Base-by-base conservation (phyloP, 1,140 invertebrate species). In the Polypedilum vanderplanki region DNA sequence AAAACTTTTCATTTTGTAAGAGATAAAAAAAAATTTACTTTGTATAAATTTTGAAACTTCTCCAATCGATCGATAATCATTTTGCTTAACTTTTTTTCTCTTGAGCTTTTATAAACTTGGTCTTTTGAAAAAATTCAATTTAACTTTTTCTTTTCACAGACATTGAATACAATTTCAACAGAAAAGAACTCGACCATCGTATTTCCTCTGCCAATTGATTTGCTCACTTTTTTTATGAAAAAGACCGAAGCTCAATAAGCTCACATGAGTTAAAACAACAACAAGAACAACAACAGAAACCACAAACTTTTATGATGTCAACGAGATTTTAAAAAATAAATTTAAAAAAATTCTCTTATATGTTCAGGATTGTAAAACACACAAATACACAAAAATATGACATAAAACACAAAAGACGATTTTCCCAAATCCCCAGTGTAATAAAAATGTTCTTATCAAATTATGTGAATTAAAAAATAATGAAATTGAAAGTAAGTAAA, bases 121-220 rank as follows among this genome's bases (percentile, higher is more conserved):
- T 33, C 24, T 33, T 33, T 33, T 3, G 46, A 12, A 57, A 8
- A 57, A 57, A 57, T 57, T 57, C 46, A 57, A 73, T 40, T 22
- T 12, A 41, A 7, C 10, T 17, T 7, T 33, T 20, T 75, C 20
- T 41, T 80, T 81, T 73, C 80, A 22, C 90, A 98, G 85, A 96
- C 95, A 1, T 84, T 98, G 70, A 97, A 93, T 81, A 92, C 93
- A 0, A 97, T 98, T 80, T 94, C 95, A 41, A 92, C 95, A 0
- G 97, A 98, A 85, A 97, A 97, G 83, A 97, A 96, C 82, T 97
- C 96, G 0, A 98, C 95, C 12, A 98, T 98, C 77, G 92, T 98
- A 76, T 98, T 98, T 83, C 96, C 97, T 4, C 87, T 98, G 77
- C 96, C 96, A 12, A 91, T 98, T 79, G 95, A 98, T 74, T 75